Conservation (phyloP, 2,113 vertebrate genomes). For the Chunga burmeisteri region DNA sequence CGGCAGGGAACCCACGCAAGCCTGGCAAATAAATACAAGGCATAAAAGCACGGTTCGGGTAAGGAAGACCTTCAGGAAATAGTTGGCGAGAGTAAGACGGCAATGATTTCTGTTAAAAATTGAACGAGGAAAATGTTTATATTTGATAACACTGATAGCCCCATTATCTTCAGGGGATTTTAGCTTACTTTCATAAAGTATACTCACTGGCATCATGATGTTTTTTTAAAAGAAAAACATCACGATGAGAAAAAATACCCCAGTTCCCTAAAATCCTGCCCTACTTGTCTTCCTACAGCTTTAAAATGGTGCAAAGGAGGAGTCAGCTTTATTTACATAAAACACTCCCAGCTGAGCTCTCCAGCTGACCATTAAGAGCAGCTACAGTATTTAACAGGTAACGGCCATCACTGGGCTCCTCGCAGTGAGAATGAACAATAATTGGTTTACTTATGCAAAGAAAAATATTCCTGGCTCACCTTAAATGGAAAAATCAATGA, state of each 20-base stretch:
- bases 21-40: background rate
- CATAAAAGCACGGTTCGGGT: background rate
- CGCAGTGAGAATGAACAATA: background rate
- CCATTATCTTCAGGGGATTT: background rate
- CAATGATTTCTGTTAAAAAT: background rate
- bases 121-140: background rate
- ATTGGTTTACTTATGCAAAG: background rate
- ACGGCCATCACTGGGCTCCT: background rate
- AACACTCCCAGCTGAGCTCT: background rate
- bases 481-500: background rate
- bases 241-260: background rate
- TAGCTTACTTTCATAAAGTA: background rate
- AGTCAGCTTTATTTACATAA: constrained; percentile 14
- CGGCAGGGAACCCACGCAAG: rapidly evolving
- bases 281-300: background rate
- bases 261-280: background rate
- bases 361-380: constrained; percentile 1
- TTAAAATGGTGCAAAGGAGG: constrained; percentile 29
- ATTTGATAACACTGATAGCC: background rate
- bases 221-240: background rate
- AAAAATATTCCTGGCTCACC: background rate
- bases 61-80: background rate
- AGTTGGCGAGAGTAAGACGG: background rate
- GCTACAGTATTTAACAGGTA: background rate
- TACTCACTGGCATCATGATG: background rate